A percentile compares a stretch with the other conserved stretches of the same genome.
These are phyloP conservation scores for Knipowitschia caucasica DNA, from an alignment of 2,797 vertebrate genomes.

Conservation along the genomic window DNA sequence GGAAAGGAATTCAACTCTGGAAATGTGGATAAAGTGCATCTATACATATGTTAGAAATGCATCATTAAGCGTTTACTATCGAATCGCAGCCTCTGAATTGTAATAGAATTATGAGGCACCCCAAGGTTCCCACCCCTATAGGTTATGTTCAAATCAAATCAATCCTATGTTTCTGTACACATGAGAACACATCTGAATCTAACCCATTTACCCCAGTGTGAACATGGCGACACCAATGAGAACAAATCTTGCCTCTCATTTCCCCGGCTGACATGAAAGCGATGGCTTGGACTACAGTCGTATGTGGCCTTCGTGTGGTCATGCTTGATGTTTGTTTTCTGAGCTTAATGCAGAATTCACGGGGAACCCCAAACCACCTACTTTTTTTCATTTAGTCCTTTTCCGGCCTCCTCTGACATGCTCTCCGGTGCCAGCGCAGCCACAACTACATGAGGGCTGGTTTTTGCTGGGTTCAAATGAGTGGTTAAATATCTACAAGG, in stretches of 20 bases:
- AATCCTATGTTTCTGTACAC: no score
- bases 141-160: no score
- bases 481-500: neutral
- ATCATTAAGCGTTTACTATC: no score
- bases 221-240: conserved; percentile 36
- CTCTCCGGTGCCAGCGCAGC: conserved; percentile 46
- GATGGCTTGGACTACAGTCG: conserved; percentile 30
- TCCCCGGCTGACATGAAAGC: conserved; percentile 42
- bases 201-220: neutral
- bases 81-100: no score
- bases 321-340: conserved; percentile 40
- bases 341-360: conserved; percentile 49
- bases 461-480: conserved; percentile 39
- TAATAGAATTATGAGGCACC: no score
- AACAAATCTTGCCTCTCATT: conserved; percentile 48
- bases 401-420: conserved; percentile 50
- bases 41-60: no score
- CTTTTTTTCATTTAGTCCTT: conserved; percentile 51
- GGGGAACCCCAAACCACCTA: conserved; percentile 67
- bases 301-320: conserved; percentile 20
- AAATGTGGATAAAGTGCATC: no score
- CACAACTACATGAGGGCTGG: conserved; percentile 46
- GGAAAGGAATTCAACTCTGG: no score
- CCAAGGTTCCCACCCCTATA: no score
- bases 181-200: neutral